Conservation (phyloP, 2,113 vertebrate genomes). For the Calyptommatus sinebrachiatus region DNA sequence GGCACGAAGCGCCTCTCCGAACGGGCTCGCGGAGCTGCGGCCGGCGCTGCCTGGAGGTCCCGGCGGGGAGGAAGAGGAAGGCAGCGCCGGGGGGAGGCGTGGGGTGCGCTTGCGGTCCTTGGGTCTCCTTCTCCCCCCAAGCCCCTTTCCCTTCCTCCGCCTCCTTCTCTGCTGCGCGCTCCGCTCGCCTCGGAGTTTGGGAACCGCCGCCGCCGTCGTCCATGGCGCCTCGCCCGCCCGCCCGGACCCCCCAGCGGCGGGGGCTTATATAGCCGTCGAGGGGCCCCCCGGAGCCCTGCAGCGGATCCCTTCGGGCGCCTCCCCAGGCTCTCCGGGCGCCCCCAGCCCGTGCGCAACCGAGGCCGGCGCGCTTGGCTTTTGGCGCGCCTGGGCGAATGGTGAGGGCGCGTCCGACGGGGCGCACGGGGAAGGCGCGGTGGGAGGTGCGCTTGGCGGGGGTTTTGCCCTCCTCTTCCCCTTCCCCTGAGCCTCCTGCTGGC, state of each 20-base stretch:
- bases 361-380: slow-evolving; percentile 81
- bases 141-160: no score
- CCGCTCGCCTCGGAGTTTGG: neutral
- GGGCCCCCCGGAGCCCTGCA: slow-evolving; percentile 68
- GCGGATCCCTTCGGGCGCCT: slow-evolving; percentile 44
- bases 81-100: no score
- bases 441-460: no score
- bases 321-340: slow-evolving; percentile 54
- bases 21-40: no score
- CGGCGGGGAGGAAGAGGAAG: no score
- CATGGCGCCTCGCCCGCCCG: slow-evolving; percentile 86
- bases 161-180: neutral
- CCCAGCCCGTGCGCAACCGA: slow-evolving; percentile 81
- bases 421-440: neutral
- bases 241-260: slow-evolving; percentile 82
- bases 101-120: no score
- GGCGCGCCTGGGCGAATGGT: slow-evolving; percentile 84
- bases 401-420: slow-evolving; percentile 61
- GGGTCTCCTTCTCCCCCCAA: no score
- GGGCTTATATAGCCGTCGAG: slow-evolving; percentile 80
- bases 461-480: neutral
- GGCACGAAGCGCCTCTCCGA: no score
- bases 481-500: neutral
- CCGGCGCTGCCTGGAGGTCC: no score
- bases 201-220: slow-evolving; percentile 78